phyloP scores from a whole-genome alignment of 2,113 vertebrate species.

The Leptobrachium leishanense region DNA sequence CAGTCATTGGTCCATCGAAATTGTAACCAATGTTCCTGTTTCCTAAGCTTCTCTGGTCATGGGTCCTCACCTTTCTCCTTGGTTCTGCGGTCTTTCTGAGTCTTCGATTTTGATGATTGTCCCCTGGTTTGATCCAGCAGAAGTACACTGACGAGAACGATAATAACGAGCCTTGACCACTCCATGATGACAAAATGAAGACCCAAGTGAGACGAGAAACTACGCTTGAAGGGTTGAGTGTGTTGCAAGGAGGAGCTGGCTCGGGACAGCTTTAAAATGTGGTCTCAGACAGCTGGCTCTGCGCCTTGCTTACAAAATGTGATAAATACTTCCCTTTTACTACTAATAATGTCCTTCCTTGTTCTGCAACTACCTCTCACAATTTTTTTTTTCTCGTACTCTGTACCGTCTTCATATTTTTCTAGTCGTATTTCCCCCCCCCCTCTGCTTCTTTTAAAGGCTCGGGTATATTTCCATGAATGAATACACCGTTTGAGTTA shows the following conservation, averaged over 20 bases:
- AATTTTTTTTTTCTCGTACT: slow-evolving; percentile 19
- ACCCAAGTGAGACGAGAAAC: not conserved
- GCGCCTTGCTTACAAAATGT: slow-evolving; percentile 57
- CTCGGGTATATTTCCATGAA: slow-evolving; percentile 14
- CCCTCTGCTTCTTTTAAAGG: not conserved
- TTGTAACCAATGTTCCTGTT: too few relatives aligned
- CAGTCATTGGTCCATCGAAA: too few relatives aligned
- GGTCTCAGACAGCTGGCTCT: slow-evolving; percentile 55
- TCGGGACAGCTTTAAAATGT: slow-evolving; percentile 59
- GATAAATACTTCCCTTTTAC: slow-evolving; percentile 50
- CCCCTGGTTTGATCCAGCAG: slow-evolving; percentile 67
- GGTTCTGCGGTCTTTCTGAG: slow-evolving; percentile 73
- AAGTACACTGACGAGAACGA: slow-evolving; percentile 65
- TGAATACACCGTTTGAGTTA: slow-evolving; percentile 37
- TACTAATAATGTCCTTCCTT: slow-evolving; percentile 61
- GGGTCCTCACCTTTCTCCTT: slow-evolving; percentile 71
- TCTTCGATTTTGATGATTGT: slow-evolving; percentile 62
- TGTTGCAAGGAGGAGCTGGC: slow-evolving; percentile 33
- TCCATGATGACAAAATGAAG: slow-evolving; percentile 61
- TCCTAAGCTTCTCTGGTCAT: not conserved
- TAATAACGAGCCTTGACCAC: slow-evolving; percentile 60
- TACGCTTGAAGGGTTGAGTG: slow-evolving; percentile 16
- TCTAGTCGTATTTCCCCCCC: not conserved
- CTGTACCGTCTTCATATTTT: slow-evolving; percentile 40
- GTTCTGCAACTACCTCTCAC: slow-evolving; percentile 55